phyloP scores from a whole-genome alignment of 2,888 invertebrate species.

The Eilema griseolum region DNA sequence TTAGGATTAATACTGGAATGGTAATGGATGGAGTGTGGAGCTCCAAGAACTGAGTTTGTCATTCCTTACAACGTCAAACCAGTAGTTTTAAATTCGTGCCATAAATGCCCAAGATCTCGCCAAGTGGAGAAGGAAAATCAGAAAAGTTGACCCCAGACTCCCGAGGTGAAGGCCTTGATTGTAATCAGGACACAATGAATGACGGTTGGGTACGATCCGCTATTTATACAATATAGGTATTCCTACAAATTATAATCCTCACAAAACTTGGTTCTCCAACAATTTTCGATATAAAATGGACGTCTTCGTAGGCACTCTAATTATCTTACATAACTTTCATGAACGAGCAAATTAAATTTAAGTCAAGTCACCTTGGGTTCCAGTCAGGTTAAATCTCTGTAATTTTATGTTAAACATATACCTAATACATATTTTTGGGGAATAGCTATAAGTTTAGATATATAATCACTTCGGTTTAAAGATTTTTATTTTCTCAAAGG shows the following conservation, averaged over 20 bases:
- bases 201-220: background rate
- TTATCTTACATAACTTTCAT: constrained; percentile 2
- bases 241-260: background rate
- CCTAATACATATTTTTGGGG: too few species aligned
- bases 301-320: background rate
- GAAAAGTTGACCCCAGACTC: too few species aligned
- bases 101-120: too few species aligned
- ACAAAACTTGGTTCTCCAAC: background rate
- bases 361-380: background rate
- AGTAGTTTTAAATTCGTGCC: too few species aligned
- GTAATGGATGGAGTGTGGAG: background rate
- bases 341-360: background rate
- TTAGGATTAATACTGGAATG: background rate
- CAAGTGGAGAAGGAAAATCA: too few species aligned
- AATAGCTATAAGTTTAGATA: too few species aligned
- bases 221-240: background rate
- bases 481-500: too few species aligned
- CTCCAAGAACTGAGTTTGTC: too few species aligned
- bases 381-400: constrained; percentile 1
- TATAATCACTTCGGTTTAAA: too few species aligned
- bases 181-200: background rate
- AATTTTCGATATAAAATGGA: background rate
- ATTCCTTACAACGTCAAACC: too few species aligned
- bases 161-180: too few species aligned
- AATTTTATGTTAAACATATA: too few species aligned